Percentiles rank a stretch among this genome's conserved stretches.
Evolutionary conservation across 2,113 vertebrate species (phyloP).

Genomic region (Meleagris gallopavo): DNA sequence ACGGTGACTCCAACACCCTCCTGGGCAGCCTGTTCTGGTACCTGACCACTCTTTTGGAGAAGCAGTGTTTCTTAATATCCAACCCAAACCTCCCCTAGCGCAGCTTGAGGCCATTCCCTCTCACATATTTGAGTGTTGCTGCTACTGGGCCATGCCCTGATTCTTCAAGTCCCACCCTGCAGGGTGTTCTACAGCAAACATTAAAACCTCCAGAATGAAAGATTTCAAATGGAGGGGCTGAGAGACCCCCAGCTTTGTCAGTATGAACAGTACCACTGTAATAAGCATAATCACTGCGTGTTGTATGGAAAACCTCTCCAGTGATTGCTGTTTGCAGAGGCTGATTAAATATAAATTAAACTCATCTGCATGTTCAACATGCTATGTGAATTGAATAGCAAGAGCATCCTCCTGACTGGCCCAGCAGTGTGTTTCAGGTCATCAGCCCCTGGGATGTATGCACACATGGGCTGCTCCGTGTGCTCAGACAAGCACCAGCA

Average conservation of each 20-base stretch:
- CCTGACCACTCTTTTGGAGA: too few species aligned
- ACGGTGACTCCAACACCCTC: too few species aligned
- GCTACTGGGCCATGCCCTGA: neutral
- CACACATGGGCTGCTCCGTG: rapidly evolving
- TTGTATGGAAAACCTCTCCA: constrained; percentile 51
- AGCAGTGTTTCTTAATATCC: too few species aligned
- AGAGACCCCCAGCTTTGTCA: neutral
- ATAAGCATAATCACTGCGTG: constrained; percentile 54
- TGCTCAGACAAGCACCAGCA: neutral
- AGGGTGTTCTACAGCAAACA: neutral
- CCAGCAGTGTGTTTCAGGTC: rapidly evolving
- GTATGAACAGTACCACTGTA: neutral
- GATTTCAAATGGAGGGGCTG: neutral
- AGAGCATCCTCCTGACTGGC: neutral
- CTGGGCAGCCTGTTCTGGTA: too few species aligned
- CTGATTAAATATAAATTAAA: constrained; percentile 74
- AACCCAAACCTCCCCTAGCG: too few species aligned
- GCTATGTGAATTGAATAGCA: constrained; percentile 46
- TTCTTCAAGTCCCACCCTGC: neutral
- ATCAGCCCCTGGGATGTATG: neutral
- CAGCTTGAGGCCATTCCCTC: too few species aligned
- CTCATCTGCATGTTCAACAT: constrained; percentile 56
- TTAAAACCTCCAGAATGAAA: neutral
- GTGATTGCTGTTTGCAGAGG: constrained; percentile 72
- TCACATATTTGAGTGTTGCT: rapidly evolving